Conservation (phyloP, 2,113 vertebrate species). For the Bujurquina vittata region DNA sequence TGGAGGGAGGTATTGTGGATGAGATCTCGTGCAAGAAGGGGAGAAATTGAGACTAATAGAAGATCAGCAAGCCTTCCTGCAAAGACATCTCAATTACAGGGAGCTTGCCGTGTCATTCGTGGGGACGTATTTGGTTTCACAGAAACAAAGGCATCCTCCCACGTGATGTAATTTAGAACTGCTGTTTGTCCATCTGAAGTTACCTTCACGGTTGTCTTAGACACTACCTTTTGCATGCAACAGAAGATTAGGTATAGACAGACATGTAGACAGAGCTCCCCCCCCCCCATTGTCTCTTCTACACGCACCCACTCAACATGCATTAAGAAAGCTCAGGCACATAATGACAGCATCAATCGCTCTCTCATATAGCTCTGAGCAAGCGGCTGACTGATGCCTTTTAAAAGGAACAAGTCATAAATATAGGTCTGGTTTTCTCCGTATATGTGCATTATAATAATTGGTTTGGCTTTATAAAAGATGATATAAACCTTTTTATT, state of each 20-base stretch:
- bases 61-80: constrained; percentile 58
- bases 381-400: constrained; percentile 49
- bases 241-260: constrained; percentile 53
- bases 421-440: constrained; percentile 16
- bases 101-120: constrained; percentile 57
- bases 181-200: constrained; percentile 59
- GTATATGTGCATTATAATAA: constrained; percentile 6
- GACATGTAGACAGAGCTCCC: constrained; percentile 37
- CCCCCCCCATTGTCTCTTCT: constrained; percentile 53
- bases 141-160: constrained; percentile 67
- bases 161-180: constrained; percentile 62
- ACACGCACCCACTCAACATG: constrained; percentile 55
- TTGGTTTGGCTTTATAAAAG: background rate
- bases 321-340: constrained; percentile 59
- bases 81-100: constrained; percentile 71
- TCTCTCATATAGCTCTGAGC: constrained; percentile 24
- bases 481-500: background rate
- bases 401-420: constrained; percentile 13
- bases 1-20: constrained; percentile 47
- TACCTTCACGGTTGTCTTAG: constrained; percentile 62
- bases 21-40: constrained; percentile 71
- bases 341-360: constrained; percentile 38
- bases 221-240: constrained; percentile 66
- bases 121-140: constrained; percentile 71
- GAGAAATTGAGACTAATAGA: constrained; percentile 67